phyloP scores from a whole-genome alignment of 1,140 invertebrate species.

The Drosophila bocqueti region DNA sequence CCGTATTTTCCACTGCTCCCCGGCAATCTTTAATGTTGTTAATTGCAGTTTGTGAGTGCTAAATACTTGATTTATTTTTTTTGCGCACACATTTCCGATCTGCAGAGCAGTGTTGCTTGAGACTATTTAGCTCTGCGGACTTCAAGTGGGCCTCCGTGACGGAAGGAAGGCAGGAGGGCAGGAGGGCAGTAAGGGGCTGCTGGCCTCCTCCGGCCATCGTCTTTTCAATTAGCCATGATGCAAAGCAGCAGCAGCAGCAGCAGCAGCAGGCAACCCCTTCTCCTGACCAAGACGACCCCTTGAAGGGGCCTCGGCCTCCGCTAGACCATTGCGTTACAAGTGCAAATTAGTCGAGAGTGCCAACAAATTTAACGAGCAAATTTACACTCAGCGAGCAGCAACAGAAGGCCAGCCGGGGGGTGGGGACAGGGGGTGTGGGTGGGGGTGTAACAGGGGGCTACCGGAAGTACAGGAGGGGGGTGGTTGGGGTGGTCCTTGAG shows the following conservation, averaged over 20 bases:
- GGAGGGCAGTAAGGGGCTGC: not conserved
- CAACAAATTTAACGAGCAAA: conserved; percentile 83
- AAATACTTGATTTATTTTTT: conserved; percentile 45
- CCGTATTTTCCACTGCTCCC: not conserved
- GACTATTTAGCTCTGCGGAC: conserved; percentile 38
- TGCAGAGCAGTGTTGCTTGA: not conserved
- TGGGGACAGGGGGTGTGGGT: not conserved
- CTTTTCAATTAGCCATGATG: conserved; percentile 59
- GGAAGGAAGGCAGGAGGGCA: too few relatives aligned
- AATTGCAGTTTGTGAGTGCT: conserved; percentile 37
- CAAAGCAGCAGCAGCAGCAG: conserved; percentile 22
- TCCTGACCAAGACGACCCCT: not conserved
- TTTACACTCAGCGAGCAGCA: conserved; percentile 79
- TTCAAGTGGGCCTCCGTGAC: conserved; percentile 4
- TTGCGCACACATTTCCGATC: conserved; percentile 28
- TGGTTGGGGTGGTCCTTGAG: not conserved
- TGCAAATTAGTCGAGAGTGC: conserved; percentile 82
- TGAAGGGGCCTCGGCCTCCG: not conserved
- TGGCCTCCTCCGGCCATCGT: conserved; percentile 17
- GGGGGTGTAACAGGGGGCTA: not conserved
- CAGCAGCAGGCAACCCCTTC: not conserved
- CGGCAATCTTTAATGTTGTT: conserved; percentile 23
- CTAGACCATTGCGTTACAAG: conserved; percentile 67
- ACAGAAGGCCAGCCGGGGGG: conserved; percentile 37
- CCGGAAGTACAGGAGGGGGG: conserved; percentile 3